A percentile compares a stretch with the other conserved stretches of the same genome.
Evolutionary conservation across 1,140 invertebrate genomes (phyloP).

Genomic region (Venturia canescens): DNA sequence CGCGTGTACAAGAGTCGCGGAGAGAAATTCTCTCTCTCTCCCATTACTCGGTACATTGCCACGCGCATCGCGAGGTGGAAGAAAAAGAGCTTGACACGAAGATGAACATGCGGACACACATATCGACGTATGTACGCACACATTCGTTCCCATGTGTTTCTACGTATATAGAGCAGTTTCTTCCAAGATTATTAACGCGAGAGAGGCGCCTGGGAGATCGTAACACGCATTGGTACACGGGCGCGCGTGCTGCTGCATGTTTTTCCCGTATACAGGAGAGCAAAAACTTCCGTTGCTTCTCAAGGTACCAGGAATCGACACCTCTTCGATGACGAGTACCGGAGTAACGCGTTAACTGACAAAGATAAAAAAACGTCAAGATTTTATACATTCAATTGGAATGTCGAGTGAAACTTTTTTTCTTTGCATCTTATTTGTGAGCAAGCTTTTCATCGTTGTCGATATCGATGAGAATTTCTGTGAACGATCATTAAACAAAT

Average conservation of each 20-base stretch:
- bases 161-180: constrained; percentile 1
- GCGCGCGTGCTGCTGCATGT: constrained; percentile 17
- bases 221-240: constrained; percentile 10
- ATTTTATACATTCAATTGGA: too few relatives aligned
- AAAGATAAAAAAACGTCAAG: too few relatives aligned
- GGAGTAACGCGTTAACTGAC: too few relatives aligned
- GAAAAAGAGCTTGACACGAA: constrained; percentile 33
- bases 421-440: too few relatives aligned
- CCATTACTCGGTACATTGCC: constrained; percentile 7
- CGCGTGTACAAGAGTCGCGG: not conserved
- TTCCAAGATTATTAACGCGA: constrained; percentile 51
- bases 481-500: too few relatives aligned
- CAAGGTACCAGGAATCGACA: too few relatives aligned
- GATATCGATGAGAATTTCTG: too few relatives aligned
- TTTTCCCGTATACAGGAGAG: not conserved
- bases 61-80: constrained; percentile 11
- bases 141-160: not conserved
- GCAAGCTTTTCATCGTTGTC: too few relatives aligned
- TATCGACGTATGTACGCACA: not conserved
- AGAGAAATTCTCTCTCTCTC: not conserved
- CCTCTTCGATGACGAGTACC: too few relatives aligned
- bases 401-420: too few relatives aligned
- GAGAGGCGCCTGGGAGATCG: constrained; percentile 56
- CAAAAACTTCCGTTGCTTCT: not conserved
- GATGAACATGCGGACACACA: not conserved